Base-by-base conservation (phyloP, 2,113 vertebrate genomes). In the Nerophis lumbriciformis region DNA sequence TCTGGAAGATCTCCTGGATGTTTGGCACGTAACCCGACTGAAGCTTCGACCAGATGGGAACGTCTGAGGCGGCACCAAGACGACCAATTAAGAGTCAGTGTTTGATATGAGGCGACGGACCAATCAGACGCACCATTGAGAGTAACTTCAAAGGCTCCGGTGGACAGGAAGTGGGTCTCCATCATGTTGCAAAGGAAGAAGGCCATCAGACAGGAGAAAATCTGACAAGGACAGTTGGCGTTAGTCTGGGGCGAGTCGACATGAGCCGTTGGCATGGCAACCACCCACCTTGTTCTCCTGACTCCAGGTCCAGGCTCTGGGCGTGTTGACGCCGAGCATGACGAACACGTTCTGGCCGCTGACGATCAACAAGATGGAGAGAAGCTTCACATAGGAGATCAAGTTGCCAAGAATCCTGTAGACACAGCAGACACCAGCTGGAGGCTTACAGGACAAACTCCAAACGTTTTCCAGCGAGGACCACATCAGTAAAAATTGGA, bases 101-200 rank as follows among this genome's bases (percentile, higher is more conserved):
- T 44, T 5, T 55, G 28, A 61, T 10, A 61, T 6, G 8, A 10
- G 9, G 3, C 12, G 39, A 15, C 59, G 16, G 19, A 44, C 58
- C 48, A 58, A 63, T 63, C 52, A 42, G 67, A 58, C 58, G 3
- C 8, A 60, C 90, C 88, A 6, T 91, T 90, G 35, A 91, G 76
- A 2, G 79, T 79, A 69, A 91, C 71, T 67, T 91, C 90, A 28
- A 91, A 91, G 38, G 90, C 90, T 65, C 90, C 89, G 0, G 90
- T 91, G 2, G 90, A 91, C 72, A 91, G 73, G 70, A 90, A 90
- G 74, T 91, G 85, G 6, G 89, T 91, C 83, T 91, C 90, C 75
- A 91, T 65, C 89, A 91, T 91, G 79, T 91, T 91, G 58, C 85
- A 89, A 52, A 91, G 71, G 74, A 91, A 91, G 71, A 91, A 91